Base-by-base conservation (phyloP, 2,888 invertebrate species). In the Lydus trimaculatus region DNA sequence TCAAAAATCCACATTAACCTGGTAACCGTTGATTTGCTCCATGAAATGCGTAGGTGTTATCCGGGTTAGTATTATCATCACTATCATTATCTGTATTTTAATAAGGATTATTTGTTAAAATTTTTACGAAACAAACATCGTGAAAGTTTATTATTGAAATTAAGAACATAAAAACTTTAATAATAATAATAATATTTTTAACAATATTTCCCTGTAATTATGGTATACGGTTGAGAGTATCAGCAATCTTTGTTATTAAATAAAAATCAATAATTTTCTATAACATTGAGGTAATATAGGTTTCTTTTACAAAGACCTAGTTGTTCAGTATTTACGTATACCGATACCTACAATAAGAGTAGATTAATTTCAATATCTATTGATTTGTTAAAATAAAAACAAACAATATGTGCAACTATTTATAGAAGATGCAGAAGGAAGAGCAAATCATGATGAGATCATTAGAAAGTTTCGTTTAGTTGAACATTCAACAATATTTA, bases 391-490 rank as follows among this genome's bases (percentile, higher is more conserved):
- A 48, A 48, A 5, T 9, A 23, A 48, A 5, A 36, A 36, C 36
- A 11, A 20, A 20, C 9, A 23, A 48, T 1, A 20, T n/a, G 5
- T 43, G 4, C 11, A 43, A 17, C 43, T 43, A 43, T 43, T 43
- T 43, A n/a, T 43, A 17, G 17, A 43, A 43, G 43, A 43, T 36
- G 43, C 17, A 20, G 13, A 20, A 7, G 20, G 31, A 23, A 31
- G 60, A 31, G 60, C 36, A 28, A 60, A 31, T 60, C 60, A 60
- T 15, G 48, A 48, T 48, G 28, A 60, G 60, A 31, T 60, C 60
- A 60, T 60, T 60, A 60, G 31, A 60, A 60, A 60, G 60, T 60
- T 23, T 13, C 9, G 6, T 5, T 0, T 7, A 17, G 43, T 11
- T 23, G 20, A 20, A 6, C 7, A 43, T 43, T 17, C n/a, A 48